Conservation (phyloP, 2,888 invertebrate genomes). For the Trichogramma dendrolimi region DNA sequence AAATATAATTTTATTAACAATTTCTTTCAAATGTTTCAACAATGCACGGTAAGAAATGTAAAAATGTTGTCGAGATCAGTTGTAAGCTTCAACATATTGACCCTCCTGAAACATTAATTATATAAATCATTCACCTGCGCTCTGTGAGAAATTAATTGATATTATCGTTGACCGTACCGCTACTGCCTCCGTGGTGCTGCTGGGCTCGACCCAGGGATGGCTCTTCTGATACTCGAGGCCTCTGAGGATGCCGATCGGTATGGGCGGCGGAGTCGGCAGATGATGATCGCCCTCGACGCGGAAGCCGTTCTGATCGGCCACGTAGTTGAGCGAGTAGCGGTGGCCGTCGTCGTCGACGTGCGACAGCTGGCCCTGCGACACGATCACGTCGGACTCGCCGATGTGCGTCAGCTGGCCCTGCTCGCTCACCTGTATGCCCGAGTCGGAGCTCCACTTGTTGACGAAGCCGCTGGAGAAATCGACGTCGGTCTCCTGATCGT, state of each 20-base stretch:
- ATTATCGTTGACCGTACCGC: no score
- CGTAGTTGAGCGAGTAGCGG: slow-evolving; percentile 28
- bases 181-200: background rate
- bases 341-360: slow-evolving; percentile 33
- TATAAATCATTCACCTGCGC: no score
- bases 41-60: no score
- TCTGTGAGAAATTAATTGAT: no score
- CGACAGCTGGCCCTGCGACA: slow-evolving; percentile 28
- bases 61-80: no score
- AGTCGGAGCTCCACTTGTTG: slow-evolving; percentile 33
- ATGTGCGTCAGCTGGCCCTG: slow-evolving; percentile 26
- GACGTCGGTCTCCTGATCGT: slow-evolving; percentile 26
- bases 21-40: no score
- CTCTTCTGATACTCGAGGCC: slow-evolving; percentile 32
- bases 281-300: slow-evolving; percentile 32
- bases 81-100: no score
- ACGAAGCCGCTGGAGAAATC: slow-evolving; percentile 32
- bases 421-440: slow-evolving; percentile 34
- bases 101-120: no score
- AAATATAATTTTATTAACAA: no score
- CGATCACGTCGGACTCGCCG: slow-evolving; percentile 15
- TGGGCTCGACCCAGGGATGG: slow-evolving; percentile 29
- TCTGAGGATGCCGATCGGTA: slow-evolving; percentile 26
- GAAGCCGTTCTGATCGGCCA: slow-evolving; percentile 37
- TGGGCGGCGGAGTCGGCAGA: slow-evolving; percentile 30